Evolutionary conservation across 2,113 vertebrate species (phyloP).

Genomic region (Ascaphus truei): DNA sequence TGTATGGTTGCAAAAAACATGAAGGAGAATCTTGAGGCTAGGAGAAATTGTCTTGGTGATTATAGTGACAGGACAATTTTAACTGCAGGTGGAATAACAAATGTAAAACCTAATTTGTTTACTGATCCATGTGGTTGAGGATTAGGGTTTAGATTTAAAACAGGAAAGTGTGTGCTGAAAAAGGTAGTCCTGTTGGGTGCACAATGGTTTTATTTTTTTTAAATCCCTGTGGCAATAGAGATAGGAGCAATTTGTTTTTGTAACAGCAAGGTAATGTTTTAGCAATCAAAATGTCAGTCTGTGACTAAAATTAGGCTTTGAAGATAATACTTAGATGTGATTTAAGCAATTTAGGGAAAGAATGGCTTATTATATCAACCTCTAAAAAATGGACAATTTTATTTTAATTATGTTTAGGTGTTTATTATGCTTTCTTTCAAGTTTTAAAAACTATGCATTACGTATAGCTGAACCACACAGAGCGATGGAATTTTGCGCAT

Average conservation of each 20-base stretch:
- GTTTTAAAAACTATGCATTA: too few relatives aligned
- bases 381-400: constrained; percentile 1
- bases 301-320: constrained; percentile 4
- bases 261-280: constrained; percentile 1
- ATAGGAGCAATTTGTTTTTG: not conserved
- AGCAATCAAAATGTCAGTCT: constrained; percentile 10
- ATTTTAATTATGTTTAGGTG: not conserved
- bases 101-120: not conserved
- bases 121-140: not conserved
- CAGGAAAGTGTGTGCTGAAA: not conserved
- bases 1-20: not conserved
- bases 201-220: not conserved
- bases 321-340: not conserved
- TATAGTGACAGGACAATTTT: not conserved
- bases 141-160: not conserved
- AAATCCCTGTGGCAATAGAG: not conserved
- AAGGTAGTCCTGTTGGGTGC: too few relatives aligned
- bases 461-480: not conserved
- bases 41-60: not conserved
- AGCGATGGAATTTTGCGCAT: too few relatives aligned
- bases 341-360: constrained; percentile 9
- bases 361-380: constrained; percentile 16
- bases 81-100: constrained; percentile 10
- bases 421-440: not conserved
- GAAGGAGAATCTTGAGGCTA: not conserved